These are phyloP conservation scores for Drosophila ohnishii DNA, from an alignment of 1,140 invertebrate species.

Conservation along the genomic window DNA sequence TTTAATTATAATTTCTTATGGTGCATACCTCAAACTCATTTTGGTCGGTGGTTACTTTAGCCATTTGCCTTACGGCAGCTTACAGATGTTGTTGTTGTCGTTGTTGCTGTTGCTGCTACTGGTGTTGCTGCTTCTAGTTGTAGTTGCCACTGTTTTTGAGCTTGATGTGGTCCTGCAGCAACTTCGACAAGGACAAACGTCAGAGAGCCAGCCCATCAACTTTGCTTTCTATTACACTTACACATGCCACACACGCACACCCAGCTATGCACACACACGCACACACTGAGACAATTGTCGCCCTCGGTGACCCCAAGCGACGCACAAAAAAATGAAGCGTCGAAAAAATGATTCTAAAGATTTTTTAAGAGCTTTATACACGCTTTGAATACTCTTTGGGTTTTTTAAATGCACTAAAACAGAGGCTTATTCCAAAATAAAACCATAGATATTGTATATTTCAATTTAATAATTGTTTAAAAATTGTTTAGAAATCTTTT, in stretches of 20 bases:
- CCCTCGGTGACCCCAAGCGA: constrained; percentile 68
- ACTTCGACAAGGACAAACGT: constrained; percentile 51
- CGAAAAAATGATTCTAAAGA: constrained; percentile 21
- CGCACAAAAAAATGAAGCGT: constrained; percentile 46
- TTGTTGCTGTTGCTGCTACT: constrained; percentile 11
- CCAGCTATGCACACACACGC: constrained; percentile 18
- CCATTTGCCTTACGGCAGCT: constrained; percentile 73
- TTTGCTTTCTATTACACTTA: constrained; percentile 80
- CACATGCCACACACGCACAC: constrained; percentile 62
- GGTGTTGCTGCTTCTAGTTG: constrained; percentile 20
- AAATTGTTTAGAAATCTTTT: too few relatives aligned
- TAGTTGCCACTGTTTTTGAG: constrained; percentile 37
- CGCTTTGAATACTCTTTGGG: constrained; percentile 1
- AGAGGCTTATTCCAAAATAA: not conserved
- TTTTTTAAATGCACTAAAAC: too few relatives aligned
- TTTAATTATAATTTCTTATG: not conserved
- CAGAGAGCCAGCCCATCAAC: constrained; percentile 63
- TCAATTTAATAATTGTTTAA: not conserved
- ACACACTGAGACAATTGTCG: constrained; percentile 67
- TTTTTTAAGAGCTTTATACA: too few relatives aligned
- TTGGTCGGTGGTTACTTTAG: constrained; percentile 74
- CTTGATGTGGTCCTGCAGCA: constrained; percentile 61
- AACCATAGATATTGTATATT: not conserved
- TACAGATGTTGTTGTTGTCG: constrained; percentile 35
- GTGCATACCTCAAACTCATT: constrained; percentile 69